Conservation (phyloP, 2,113 vertebrate genomes). For the Albula glossodonta region DNA sequence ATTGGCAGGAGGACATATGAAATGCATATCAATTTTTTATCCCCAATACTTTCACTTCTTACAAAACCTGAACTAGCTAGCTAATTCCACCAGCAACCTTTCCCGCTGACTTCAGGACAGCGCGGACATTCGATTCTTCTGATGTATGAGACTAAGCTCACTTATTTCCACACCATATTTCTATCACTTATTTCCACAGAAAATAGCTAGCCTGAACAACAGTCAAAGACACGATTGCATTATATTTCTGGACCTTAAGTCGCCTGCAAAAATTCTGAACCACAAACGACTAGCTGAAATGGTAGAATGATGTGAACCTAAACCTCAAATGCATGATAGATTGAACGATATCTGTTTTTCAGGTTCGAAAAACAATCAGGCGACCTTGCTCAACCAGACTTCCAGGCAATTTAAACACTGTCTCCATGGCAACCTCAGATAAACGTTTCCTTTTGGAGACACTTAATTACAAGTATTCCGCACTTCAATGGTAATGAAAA, state of each 20-base stretch:
- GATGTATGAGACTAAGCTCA: too few species aligned
- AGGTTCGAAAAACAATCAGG: slow-evolving; percentile 37
- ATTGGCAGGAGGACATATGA: too few species aligned
- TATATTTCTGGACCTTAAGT: not conserved
- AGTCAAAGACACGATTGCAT: not conserved
- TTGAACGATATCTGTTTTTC: slow-evolving; percentile 24
- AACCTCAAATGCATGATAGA: not conserved
- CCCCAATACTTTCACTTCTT: too few species aligned
- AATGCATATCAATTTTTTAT: too few species aligned
- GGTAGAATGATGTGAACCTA: not conserved
- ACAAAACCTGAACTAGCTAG: too few species aligned
- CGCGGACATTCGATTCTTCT: too few species aligned
- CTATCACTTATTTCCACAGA: not conserved
- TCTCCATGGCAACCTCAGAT: slow-evolving; percentile 57
- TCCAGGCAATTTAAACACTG: slow-evolving; percentile 37
- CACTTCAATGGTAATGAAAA: slow-evolving; percentile 10
- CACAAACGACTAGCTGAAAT: not conserved
- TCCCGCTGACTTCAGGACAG: too few species aligned
- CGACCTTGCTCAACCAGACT: slow-evolving; percentile 34
- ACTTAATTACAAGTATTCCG: slow-evolving; percentile 52
- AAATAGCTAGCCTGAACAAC: not conserved
- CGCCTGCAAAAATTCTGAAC: not conserved
- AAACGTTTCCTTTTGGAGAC: slow-evolving; percentile 47
- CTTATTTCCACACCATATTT: too few species aligned
- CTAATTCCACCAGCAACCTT: too few species aligned